These are phyloP conservation scores for Galeruca laticollis DNA, from an alignment of 2,888 invertebrate genomes.

Conservation along the genomic window DNA sequence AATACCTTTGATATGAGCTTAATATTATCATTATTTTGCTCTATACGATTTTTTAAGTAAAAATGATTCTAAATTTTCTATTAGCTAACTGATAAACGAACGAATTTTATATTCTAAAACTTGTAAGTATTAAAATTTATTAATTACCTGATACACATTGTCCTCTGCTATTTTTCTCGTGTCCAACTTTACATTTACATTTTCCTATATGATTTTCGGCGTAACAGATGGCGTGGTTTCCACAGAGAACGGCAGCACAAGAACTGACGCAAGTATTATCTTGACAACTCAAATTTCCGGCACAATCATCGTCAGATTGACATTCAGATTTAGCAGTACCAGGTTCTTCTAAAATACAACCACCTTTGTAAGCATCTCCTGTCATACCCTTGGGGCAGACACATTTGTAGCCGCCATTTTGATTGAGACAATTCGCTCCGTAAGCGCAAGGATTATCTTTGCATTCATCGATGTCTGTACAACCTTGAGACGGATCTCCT, in stretches of 20 bases:
- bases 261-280: conserved; percentile 86
- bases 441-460: conserved; percentile 85
- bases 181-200: conserved; percentile 90
- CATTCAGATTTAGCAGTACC: conserved; percentile 77
- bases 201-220: conserved; percentile 89
- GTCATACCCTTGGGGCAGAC: conserved; percentile 85
- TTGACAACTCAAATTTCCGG: conserved; percentile 82
- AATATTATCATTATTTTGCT: no score
- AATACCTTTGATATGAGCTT: no score
- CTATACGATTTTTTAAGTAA: no score
- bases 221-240: conserved; percentile 87
- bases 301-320: conserved; percentile 80
- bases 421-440: conserved; percentile 89
- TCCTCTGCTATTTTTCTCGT: conserved; percentile 80
- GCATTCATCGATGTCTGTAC: conserved; percentile 90
- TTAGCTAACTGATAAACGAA: no score
- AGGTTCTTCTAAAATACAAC: conserved; percentile 75
- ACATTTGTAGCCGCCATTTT: conserved; percentile 88
- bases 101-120: conserved; percentile 12
- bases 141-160: conserved; percentile 84
- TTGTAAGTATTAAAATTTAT: conserved; percentile 3
- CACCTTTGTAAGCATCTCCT: conserved; percentile 87
- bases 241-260: conserved; percentile 82
- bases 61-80: no score
- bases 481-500: conserved; percentile 87